These are phyloP conservation scores for Acanthochromis polyacanthus DNA, from an alignment of 2,113 vertebrate genomes.

Conservation along the genomic window DNA sequence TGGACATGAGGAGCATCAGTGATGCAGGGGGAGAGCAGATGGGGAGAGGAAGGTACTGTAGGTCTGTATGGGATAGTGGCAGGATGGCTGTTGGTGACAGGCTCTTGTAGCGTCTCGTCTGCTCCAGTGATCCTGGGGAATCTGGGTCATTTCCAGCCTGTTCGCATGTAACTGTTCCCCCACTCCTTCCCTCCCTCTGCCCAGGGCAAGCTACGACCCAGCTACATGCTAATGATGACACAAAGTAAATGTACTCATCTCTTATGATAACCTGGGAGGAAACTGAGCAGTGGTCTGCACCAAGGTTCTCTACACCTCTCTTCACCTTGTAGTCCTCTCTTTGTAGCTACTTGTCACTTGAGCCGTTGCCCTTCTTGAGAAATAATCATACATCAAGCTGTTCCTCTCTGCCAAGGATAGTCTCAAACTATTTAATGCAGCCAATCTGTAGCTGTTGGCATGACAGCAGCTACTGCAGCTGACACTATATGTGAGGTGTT, in stretches of 20 bases:
- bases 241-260: slow-evolving; percentile 62
- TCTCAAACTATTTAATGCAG: slow-evolving; percentile 3
- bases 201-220: slow-evolving; percentile 73
- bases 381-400: not conserved
- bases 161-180: slow-evolving; percentile 76
- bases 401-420: not conserved
- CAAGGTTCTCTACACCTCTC: slow-evolving; percentile 5
- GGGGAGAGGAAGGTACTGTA: slow-evolving; percentile 49
- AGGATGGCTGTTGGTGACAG: slow-evolving; percentile 76
- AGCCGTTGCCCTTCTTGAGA: not conserved
- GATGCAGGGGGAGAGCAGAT: slow-evolving; percentile 28
- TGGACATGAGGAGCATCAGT: slow-evolving; percentile 24
- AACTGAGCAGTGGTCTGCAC: slow-evolving; percentile 18
- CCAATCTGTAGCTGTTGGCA: slow-evolving; percentile 3
- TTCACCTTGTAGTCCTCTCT: slow-evolving; percentile 26
- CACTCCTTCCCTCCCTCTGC: slow-evolving; percentile 70
- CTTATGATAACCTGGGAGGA: slow-evolving; percentile 33
- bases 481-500: not conserved
- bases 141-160: slow-evolving; percentile 86
- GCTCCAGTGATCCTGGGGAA: slow-evolving; percentile 83
- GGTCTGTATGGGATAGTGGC: slow-evolving; percentile 61
- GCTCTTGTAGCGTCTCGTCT: slow-evolving; percentile 78
- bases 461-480: slow-evolving; percentile 12
- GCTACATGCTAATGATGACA: slow-evolving; percentile 77
- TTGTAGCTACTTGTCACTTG: slow-evolving; percentile 15